Conservation (phyloP, 2,797 vertebrate species). For the Coendou prehensilis region DNA sequence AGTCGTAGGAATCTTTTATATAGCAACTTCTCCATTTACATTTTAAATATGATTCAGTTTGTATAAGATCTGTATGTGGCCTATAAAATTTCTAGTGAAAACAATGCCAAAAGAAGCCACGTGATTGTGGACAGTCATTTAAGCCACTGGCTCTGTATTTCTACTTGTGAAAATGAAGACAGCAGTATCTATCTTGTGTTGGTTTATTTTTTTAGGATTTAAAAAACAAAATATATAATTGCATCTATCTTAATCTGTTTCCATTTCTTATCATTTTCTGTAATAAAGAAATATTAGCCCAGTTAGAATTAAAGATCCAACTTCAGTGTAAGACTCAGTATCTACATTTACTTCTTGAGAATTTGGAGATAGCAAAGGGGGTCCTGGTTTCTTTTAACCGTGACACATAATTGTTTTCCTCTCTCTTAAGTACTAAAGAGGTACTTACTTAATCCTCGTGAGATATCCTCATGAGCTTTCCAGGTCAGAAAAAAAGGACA, state of each 20-base stretch:
- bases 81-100: conserved; percentile 53
- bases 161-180: neutral
- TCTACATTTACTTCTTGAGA: conserved; percentile 36
- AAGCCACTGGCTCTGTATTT: neutral
- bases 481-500: neutral
- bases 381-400: neutral
- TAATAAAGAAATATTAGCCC: neutral
- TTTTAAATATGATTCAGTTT: conserved; percentile 52
- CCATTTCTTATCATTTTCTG: conserved; percentile 31
- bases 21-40: neutral
- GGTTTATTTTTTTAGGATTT: neutral
- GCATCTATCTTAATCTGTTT: neutral
- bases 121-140: neutral
- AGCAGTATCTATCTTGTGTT: neutral
- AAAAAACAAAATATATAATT: neutral
- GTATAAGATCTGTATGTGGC: neutral
- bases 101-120: neutral
- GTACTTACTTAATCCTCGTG: neutral
- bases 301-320: neutral
- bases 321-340: neutral
- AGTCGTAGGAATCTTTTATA: conserved; percentile 48
- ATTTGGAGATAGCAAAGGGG: neutral
- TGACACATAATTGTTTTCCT: conserved; percentile 35
- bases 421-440: neutral
- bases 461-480: neutral